Evolutionary conservation across 2,797 vertebrate genomes (phyloP), one percentile per base, ranked within the genome.

Genomic region (Chelon auratus): DNA sequence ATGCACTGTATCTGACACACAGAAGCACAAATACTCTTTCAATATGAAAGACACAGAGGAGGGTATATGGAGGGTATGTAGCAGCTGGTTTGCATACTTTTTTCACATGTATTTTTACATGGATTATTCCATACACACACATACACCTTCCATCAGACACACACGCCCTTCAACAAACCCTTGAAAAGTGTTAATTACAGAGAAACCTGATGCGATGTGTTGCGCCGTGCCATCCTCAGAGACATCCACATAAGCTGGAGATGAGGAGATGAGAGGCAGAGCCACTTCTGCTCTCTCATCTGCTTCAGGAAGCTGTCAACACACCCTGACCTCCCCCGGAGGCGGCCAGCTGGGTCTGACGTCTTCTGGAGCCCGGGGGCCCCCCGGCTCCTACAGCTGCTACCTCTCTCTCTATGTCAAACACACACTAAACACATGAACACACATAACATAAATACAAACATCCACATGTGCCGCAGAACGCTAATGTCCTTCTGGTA

Each of bases 301-400:
- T 78, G 87, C 89, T 75, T 54, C 40, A 37, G 62, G 81, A 81
- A 80, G 77, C 83, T 86, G 81, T 90, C 90, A 90, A 82, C 82
- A 84, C 82, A 79, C 74, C 75, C 75, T 89, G 89, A 90, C 89
- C 86, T 88, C 75, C 83, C 85, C 87, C 43, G 62, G 76, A 88
- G 90, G 80, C 42, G 36, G 85, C 81, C 92, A 93, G 91, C 90
- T 93, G 91, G 82, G 83, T 43, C 80, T 89, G 83, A 83, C 65
- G 65, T 89, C 86, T 83, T 75, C 59, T 51, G 13, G 30, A 85
- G 84, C 86, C 72, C 26, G 1, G 2, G 69, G 72, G 68, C 58
- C 37, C 69, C 77, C 17, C 2, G 48, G 60, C 59, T 87, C 78
- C 78, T 75, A 51, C 90, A 90, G 89, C 85, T 88, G 86, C 82